Base-by-base conservation (phyloP, 2,797 vertebrate genomes). In the Glossophaga mutica region DNA sequence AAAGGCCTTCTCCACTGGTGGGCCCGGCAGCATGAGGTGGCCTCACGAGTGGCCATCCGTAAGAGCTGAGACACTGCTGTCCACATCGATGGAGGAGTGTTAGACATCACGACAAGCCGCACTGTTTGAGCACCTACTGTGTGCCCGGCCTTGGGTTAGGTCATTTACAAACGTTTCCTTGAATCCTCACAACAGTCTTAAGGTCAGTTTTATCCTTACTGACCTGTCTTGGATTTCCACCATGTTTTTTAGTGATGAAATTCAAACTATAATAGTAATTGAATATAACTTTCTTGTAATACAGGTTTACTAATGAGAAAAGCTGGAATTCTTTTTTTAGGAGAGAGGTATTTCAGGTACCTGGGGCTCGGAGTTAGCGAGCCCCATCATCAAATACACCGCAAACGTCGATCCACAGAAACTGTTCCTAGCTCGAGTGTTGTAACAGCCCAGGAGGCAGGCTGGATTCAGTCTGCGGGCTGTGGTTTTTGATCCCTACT, bases 1-100 rank as follows among this genome's bases (percentile, higher is more conserved):
- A 67, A 73, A 92, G 76, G 93, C 67, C 74, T 88, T 83, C 42
- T 2, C 14, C 71, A 81, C 42, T 24, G 24, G 55, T 73, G 81
- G 15, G 52, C 29, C 34, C 74, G 2, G 76, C 21, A 4, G 32
- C 9, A 0, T 1, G 29, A 21, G 59, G 74, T 5, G 24, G 62
- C 46, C 59, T 70, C 73, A 1, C 2, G 1, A 0, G 46, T 6
- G 9, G 68, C 39, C 32, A 37, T 59, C 37, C 29, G 24, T 6
- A 15, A 44, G 77, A 44, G 11, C 1, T 29, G 39, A 42, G 84
- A 5, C 19, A 21, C 1, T 12, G 52, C 32, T 37, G 37, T 62
- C 42, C 1, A 6, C 59, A 22, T 16, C 2, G n/a, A 32, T 1
- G 44, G 92, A 37, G 0, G 4, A 37, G 42, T 10, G n/a, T 12